A percentile compares a stretch with the other conserved stretches of the same genome.
phyloP scores from a whole-genome alignment of 53 echinoderm and acorn worm species.

The Henricia sp. region DNA sequence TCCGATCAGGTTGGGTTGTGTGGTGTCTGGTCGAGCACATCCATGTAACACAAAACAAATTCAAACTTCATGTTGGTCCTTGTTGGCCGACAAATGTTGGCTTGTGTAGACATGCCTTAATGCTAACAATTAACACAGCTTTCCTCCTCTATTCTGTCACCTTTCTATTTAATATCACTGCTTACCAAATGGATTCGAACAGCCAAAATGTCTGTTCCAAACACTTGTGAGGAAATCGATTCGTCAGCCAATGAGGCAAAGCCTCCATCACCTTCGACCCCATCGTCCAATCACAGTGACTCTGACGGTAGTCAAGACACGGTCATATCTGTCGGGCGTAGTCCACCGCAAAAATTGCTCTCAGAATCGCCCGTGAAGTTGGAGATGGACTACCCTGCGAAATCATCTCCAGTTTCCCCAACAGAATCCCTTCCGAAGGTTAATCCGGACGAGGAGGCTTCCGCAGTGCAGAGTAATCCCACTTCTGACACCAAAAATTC shows the following conservation, averaged over 20 bases:
- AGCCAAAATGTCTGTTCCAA: slow-evolving; percentile 22
- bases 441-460: neutral
- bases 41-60: too few species aligned
- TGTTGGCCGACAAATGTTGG: too few species aligned
- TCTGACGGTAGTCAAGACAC: slow-evolving; percentile 43
- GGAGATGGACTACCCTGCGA: neutral
- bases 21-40: too few species aligned
- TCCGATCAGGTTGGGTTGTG: too few species aligned
- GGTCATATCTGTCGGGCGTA: slow-evolving; percentile 24
- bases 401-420: slow-evolving; percentile 18
- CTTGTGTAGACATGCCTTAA: too few species aligned
- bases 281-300: slow-evolving; percentile 43
- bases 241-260: neutral
- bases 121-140: too few species aligned
- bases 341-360: neutral
- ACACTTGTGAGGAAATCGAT: slow-evolving; percentile 11
- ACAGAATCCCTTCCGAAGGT: neutral
- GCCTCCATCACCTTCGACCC: slow-evolving; percentile 20
- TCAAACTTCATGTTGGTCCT: too few species aligned
- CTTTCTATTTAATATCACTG: slow-evolving; percentile 31
- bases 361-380: neutral
- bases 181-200: slow-evolving; percentile 23
- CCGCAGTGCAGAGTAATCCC: neutral
- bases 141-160: slow-evolving; percentile 17
- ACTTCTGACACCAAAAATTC: slow-evolving; percentile 2